Conservation (phyloP, 2,797 vertebrate species). For the Coregonus suidteri region DNA sequence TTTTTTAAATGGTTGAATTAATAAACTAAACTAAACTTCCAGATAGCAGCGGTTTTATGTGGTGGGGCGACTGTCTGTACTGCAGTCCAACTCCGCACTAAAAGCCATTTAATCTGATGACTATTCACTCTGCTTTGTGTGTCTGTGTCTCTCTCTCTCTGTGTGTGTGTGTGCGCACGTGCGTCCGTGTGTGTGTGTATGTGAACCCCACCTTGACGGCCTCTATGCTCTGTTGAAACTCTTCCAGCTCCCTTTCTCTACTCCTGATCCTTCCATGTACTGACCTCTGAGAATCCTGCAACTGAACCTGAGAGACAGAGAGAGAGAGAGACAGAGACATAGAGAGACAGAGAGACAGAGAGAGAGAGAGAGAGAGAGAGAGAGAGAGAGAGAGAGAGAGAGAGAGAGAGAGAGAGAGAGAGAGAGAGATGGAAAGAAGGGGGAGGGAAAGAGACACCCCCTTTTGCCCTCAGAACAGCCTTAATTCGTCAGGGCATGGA, state of each 20-base stretch:
- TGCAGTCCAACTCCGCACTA: too few relatives aligned
- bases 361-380: not conserved
- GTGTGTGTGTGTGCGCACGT: constrained; percentile 25
- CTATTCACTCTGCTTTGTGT: not conserved
- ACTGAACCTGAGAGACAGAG: constrained; percentile 20
- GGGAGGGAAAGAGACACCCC: too few relatives aligned
- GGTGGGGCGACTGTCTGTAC: too few relatives aligned
- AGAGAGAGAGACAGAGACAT: not conserved
- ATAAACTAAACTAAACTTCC: too few relatives aligned
- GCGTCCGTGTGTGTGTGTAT: not conserved
- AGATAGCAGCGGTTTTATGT: too few relatives aligned
- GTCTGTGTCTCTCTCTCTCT: constrained; percentile 2
- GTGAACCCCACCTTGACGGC: constrained; percentile 60
- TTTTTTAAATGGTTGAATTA: too few relatives aligned
- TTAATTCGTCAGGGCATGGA: too few relatives aligned
- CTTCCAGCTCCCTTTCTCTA: constrained; percentile 60
- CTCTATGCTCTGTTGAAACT: constrained; percentile 65
- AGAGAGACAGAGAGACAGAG: not conserved
- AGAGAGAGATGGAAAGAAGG: not conserved
- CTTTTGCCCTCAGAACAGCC: too few relatives aligned
- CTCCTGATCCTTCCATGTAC: constrained; percentile 56
- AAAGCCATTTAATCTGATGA: too few relatives aligned
- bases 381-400: not conserved
- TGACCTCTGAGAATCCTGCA: constrained; percentile 61
- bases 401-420: not conserved